Conservation (phyloP, 2,888 invertebrate species). For the Petrolisthes manimaculis region DNA sequence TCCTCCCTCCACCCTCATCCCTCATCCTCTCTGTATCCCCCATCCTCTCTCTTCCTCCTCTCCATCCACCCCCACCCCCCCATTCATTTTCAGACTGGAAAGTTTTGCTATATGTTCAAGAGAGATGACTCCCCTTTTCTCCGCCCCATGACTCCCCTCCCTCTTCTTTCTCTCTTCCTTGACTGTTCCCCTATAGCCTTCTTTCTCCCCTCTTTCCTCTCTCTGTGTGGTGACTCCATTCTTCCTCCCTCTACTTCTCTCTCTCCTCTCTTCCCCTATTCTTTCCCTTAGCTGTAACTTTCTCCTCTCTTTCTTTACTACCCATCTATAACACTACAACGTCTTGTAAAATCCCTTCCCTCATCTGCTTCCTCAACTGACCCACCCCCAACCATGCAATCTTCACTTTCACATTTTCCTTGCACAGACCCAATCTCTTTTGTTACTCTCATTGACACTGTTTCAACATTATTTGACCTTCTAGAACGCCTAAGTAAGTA, state of each 20-base stretch:
- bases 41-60: not conserved
- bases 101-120: not conserved
- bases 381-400: not conserved
- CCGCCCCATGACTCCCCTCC: too few species aligned
- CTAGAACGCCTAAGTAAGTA: too few species aligned
- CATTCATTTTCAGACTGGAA: not conserved
- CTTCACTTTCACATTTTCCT: not conserved
- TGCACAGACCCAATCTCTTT: not conserved
- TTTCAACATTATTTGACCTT: too few species aligned
- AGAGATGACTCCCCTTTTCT: not conserved
- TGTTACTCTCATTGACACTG: not conserved
- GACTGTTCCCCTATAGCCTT: too few species aligned
- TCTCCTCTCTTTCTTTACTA: not conserved
- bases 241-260: not conserved
- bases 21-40: not conserved
- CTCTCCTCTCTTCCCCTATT: not conserved
- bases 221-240: too few species aligned
- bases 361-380: not conserved
- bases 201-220: too few species aligned
- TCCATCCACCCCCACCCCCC: not conserved
- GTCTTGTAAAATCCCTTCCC: not conserved
- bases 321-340: not conserved
- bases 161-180: too few species aligned
- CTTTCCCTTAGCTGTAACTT: not conserved
- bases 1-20: not conserved